phyloP scores from a whole-genome alignment of 92 coral and sea anemone species.

The Phenganax subtilis region DNA sequence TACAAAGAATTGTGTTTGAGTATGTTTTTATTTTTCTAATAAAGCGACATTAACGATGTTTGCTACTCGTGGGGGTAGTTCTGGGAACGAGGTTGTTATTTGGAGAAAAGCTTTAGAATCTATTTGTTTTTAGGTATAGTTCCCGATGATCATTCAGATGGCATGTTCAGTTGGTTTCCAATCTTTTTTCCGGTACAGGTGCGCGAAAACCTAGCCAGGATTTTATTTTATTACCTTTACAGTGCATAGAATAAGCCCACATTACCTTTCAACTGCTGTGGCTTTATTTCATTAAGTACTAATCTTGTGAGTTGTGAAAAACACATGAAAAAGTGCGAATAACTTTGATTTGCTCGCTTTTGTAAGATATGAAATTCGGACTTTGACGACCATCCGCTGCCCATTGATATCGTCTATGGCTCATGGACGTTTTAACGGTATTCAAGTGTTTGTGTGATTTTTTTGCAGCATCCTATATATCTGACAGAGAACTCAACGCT shows the following conservation, averaged over 20 bases:
- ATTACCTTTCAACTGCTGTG: too few relatives aligned
- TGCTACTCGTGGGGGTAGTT: too few relatives aligned
- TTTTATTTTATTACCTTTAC: neutral
- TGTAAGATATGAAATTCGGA: too few relatives aligned
- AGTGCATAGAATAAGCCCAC: too few relatives aligned
- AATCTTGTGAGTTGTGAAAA: too few relatives aligned
- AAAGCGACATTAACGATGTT: too few relatives aligned
- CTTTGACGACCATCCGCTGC: too few relatives aligned
- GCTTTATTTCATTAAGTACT: too few relatives aligned
- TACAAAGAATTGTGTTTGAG: conserved; percentile 74
- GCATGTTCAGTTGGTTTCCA: conserved; percentile 99
- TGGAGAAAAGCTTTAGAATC: neutral
- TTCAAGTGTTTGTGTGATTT: neutral
- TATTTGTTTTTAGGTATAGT: conserved; percentile 62
- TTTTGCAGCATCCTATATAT: conserved; percentile 69
- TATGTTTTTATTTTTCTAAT: conserved; percentile 33
- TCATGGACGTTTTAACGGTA: too few relatives aligned
- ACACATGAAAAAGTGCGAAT: too few relatives aligned
- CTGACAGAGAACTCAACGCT: conserved; percentile 63
- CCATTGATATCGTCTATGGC: too few relatives aligned
- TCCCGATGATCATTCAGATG: conserved; percentile 94
- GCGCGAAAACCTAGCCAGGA: neutral
- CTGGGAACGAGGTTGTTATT: neutral
- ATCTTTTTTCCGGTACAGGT: conserved; percentile 93
- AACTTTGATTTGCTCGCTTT: too few relatives aligned